These are phyloP conservation scores for Aphaenogaster rudis DNA, from an alignment of 1,140 invertebrate genomes.

Conservation along the genomic window DNA sequence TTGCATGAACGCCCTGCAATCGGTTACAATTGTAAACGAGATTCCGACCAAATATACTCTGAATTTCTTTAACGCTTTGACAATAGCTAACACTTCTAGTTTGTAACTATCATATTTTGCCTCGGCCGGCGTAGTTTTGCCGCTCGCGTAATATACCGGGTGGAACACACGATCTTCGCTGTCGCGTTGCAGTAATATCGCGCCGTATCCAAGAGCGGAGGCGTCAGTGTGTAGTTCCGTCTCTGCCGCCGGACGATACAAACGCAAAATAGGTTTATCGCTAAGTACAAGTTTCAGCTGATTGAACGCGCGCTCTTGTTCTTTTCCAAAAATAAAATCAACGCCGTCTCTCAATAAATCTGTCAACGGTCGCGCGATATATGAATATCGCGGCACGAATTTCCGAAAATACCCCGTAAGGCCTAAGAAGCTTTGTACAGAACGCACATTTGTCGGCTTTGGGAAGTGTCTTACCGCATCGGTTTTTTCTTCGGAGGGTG, in stretches of 20 bases:
- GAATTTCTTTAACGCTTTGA: slow-evolving; percentile 18
- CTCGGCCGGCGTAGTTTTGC: neutral
- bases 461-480: no score
- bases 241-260: neutral
- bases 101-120: slow-evolving; percentile 14
- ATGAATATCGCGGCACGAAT: neutral
- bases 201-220: neutral
- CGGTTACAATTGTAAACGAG: neutral
- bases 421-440: neutral
- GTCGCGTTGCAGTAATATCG: neutral
- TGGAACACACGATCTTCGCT: slow-evolving; percentile 2
- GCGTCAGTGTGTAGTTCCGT: slow-evolving; percentile 23
- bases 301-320: neutral
- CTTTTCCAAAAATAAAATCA: neutral
- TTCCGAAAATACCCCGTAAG: slow-evolving; percentile 2
- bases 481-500: no score
- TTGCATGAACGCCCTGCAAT: neutral
- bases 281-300: neutral
- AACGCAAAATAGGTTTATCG: neutral
- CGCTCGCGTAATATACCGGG: neutral
- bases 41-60: slow-evolving; percentile 1
- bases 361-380: neutral
- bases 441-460: neutral
- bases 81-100: neutral
- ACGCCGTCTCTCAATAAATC: neutral